Percentiles rank a stretch among this genome's conserved stretches.
Conservation (phyloP, 1,140 invertebrate genomes). For the Drosophila nigrodunni region DNA sequence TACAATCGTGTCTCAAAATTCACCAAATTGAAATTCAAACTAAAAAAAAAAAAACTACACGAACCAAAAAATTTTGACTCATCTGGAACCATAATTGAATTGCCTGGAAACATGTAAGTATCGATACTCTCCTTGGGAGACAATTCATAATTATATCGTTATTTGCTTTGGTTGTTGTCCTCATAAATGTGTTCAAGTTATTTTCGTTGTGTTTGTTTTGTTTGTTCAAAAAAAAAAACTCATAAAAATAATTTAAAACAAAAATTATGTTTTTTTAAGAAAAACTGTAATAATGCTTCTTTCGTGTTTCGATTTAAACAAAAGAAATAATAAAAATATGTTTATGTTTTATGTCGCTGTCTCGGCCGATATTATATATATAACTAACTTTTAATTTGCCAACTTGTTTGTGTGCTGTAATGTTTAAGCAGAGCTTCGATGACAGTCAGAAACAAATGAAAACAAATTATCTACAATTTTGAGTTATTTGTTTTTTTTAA, state of each 20-base stretch:
- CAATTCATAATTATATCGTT: slow-evolving; percentile 73
- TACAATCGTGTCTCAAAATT: slow-evolving; percentile 50
- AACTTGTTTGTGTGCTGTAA: slow-evolving; percentile 77
- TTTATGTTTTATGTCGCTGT: slow-evolving; percentile 69
- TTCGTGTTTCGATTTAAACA: slow-evolving; percentile 20
- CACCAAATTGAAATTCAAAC: slow-evolving; percentile 50
- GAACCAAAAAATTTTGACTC: slow-evolving; percentile 67
- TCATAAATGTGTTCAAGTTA: slow-evolving; percentile 78
- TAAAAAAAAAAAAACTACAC: slow-evolving; percentile 65
- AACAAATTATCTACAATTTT: slow-evolving; percentile 61
- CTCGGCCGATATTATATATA: slow-evolving; percentile 57
- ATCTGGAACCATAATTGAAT: slow-evolving; percentile 58
- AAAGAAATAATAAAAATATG: slow-evolving; percentile 11
- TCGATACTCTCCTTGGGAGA: slow-evolving; percentile 44
- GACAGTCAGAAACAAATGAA: slow-evolving; percentile 74
- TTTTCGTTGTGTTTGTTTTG: slow-evolving; percentile 79
- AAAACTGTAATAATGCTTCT: slow-evolving; percentile 49
- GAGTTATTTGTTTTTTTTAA: slow-evolving; percentile 4
- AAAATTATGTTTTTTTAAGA: slow-evolving; percentile 34
- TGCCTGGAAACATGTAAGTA: slow-evolving; percentile 69
- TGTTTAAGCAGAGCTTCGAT: slow-evolving; percentile 83
- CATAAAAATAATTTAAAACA: slow-evolving; percentile 27
- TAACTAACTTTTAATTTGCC: slow-evolving; percentile 52
- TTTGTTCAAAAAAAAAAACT: slow-evolving; percentile 52
- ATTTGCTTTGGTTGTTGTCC: slow-evolving; percentile 82